Conservation (phyloP, 2,113 vertebrate genomes). For the Periophthalmodon schlosseri region DNA sequence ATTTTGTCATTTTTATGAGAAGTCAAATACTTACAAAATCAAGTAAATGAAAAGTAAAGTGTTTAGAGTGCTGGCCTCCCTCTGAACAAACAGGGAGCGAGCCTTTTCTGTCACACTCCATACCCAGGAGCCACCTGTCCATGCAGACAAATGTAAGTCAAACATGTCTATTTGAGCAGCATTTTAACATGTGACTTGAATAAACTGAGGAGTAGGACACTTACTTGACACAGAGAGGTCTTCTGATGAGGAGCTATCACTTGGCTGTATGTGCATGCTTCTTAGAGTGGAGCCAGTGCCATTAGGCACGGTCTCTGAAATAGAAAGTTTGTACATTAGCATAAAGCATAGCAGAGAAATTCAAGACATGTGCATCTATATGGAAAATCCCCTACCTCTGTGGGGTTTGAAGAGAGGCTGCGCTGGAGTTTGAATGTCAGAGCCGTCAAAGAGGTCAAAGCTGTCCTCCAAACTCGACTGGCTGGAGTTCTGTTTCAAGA, state of each 20-base stretch:
- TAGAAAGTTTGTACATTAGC: background rate
- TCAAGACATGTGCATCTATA: background rate
- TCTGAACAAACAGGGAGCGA: constrained; percentile 60
- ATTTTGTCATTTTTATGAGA: background rate
- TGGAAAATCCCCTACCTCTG: constrained; percentile 56
- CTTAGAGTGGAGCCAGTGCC: constrained; percentile 35
- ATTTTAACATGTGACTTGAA: background rate
- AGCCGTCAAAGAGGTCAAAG: constrained; percentile 56
- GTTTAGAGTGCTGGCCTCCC: constrained; percentile 71
- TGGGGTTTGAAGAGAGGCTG: constrained; percentile 31
- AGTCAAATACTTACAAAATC: constrained; percentile 80
- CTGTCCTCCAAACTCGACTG: constrained; percentile 76
- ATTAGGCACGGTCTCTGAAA: constrained; percentile 53
- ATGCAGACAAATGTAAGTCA: background rate
- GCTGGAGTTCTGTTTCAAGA: constrained; percentile 72
- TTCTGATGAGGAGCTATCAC: constrained; percentile 62
- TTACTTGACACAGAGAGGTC: constrained; percentile 70
- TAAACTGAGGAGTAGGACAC: background rate
- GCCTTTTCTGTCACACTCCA: constrained; percentile 56
- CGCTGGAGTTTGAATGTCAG: constrained; percentile 38
- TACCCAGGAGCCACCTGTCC: constrained; percentile 68
- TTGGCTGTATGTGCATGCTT: constrained; percentile 43
- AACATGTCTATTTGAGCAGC: background rate
- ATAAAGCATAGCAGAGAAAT: constrained; percentile 11
- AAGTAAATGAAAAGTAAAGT: constrained; percentile 81